These are phyloP conservation scores for Danionella cerebrum DNA, from an alignment of 2,113 vertebrate genomes.

Conservation along the genomic window DNA sequence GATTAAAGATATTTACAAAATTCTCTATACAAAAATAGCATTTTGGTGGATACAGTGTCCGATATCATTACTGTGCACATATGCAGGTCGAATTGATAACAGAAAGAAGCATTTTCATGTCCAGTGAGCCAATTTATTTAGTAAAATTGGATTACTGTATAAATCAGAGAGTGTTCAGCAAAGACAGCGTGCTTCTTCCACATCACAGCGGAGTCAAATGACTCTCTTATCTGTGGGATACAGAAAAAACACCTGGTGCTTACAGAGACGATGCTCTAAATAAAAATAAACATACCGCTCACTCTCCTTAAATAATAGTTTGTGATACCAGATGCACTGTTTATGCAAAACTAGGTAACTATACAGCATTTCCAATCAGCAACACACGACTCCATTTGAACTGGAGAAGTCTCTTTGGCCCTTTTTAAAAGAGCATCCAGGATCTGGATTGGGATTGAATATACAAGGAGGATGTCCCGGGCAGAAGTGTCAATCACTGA, in stretches of 20 bases:
- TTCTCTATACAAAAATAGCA: no score
- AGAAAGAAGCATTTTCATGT: background rate
- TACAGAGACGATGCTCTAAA: background rate
- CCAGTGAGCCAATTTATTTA: background rate
- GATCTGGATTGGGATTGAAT: background rate
- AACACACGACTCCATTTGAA: no score
- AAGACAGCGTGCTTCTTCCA: background rate
- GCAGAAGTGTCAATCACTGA: background rate
- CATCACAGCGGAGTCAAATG: background rate
- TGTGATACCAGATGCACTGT: no score
- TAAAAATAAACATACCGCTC: conserved; percentile 1
- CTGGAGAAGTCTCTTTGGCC: no score
- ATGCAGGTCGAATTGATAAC: background rate
- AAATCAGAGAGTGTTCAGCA: background rate
- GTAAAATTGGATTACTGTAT: no score
- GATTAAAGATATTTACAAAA: no score
- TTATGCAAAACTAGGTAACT: no score
- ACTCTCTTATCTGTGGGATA: conserved; percentile 14
- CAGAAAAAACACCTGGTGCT: conserved; percentile 11
- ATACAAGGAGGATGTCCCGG: background rate
- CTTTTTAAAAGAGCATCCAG: no score
- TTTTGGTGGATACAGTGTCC: no score
- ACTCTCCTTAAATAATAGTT: no score
- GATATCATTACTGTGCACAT: no score
- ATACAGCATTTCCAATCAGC: no score